Percentiles rank a stretch among this genome's conserved stretches.
These are phyloP conservation scores for Cavia aperea DNA, from an alignment of 2,113 vertebrate species.

Conservation along the genomic window DNA sequence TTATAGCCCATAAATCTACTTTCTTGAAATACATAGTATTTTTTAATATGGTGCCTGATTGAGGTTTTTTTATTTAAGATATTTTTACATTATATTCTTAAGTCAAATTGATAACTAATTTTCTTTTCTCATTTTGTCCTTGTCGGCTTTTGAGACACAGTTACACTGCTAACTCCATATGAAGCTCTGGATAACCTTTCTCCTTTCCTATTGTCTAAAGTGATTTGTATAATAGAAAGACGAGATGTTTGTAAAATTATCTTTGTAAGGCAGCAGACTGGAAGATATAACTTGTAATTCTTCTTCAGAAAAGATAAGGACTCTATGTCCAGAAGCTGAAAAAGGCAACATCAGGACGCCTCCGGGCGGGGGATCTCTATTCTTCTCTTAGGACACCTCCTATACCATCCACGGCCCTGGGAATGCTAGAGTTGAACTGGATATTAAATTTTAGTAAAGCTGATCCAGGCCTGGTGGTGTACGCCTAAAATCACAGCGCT, in stretches of 20 bases:
- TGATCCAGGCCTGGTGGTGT: background rate
- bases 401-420: background rate
- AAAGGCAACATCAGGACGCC: background rate
- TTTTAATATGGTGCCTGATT: background rate
- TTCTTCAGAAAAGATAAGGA: background rate
- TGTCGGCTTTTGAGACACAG: background rate
- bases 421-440: background rate
- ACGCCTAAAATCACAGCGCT: background rate
- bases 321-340: background rate
- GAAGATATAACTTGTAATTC: background rate
- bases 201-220: background rate
- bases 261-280: background rate
- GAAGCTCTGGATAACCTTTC: background rate
- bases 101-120: background rate
- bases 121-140: background rate
- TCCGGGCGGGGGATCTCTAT: too few relatives aligned
- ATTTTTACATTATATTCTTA: background rate
- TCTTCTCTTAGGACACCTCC: background rate
- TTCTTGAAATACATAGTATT: background rate
- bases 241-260: background rate
- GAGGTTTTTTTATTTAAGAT: background rate
- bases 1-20: background rate
- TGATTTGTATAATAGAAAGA: background rate
- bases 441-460: constrained; percentile 7
- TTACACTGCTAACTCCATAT: background rate